Evolutionary conservation across 2,888 invertebrate genomes (phyloP).

Genomic region (Mythimna ferrago): DNA sequence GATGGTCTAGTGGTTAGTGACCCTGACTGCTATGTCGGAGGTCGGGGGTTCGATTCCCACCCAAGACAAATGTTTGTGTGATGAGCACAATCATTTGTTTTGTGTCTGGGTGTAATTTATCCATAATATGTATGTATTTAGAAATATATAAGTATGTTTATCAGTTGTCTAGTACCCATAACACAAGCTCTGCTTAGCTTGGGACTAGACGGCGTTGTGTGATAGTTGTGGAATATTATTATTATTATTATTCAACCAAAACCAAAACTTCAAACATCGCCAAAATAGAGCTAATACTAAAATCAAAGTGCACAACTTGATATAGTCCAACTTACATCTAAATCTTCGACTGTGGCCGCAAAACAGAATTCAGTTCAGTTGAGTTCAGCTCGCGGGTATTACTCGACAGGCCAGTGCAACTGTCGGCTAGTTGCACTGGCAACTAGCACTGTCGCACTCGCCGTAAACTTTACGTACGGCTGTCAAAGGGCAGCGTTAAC

Average conservation of each 20-base stretch:
- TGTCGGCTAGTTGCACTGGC: constrained; percentile 50
- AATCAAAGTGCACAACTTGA: constrained; percentile 27
- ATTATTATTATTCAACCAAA: not conserved
- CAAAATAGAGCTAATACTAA: constrained; percentile 23
- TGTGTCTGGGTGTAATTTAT: no score
- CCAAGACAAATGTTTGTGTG: no score
- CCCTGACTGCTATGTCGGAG: no score
- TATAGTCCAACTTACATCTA: constrained; percentile 25
- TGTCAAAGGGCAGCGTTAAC: constrained; percentile 52
- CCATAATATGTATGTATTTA: no score
- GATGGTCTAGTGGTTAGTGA: no score
- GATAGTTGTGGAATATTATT: no score
- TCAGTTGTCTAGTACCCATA: no score
- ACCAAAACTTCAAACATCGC: not conserved
- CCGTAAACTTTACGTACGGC: constrained; percentile 49
- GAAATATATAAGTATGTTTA: no score
- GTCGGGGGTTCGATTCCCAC: no score
- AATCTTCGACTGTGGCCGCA: constrained; percentile 18
- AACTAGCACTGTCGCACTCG: constrained; percentile 43
- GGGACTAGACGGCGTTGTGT: no score
- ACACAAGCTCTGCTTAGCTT: no score
- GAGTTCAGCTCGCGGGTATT: constrained; percentile 32
- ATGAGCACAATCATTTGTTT: no score
- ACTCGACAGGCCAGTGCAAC: constrained; percentile 32
- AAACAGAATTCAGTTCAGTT: constrained; percentile 25